Conservation (phyloP, 2,113 vertebrate species). For the Tichodroma muraria region DNA sequence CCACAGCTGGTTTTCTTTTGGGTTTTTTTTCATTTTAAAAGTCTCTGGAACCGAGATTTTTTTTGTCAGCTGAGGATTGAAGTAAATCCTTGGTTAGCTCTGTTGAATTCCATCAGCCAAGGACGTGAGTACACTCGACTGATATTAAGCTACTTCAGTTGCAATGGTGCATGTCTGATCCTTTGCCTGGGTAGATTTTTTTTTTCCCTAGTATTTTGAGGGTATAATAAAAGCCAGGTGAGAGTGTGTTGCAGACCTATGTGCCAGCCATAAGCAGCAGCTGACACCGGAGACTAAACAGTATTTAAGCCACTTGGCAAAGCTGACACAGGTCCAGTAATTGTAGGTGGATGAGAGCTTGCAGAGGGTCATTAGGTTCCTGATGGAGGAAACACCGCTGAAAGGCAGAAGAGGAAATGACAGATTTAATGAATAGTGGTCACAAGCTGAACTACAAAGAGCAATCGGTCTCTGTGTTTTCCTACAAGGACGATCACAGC, state of each 20-base stretch:
- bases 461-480: neutral
- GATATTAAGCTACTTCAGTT: neutral
- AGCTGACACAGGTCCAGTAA: neutral
- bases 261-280: neutral
- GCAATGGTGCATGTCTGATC: neutral
- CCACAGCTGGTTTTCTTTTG: neutral
- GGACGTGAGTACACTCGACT: neutral
- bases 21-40: neutral
- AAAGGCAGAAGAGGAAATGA: conserved; percentile 56
- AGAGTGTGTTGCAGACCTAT: neutral
- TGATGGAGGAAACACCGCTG: conserved; percentile 43
- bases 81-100: neutral
- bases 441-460: conserved; percentile 13
- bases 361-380: conserved; percentile 21
- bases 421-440: conserved; percentile 24
- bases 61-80: neutral
- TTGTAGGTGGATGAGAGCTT: conserved; percentile 10
- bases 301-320: conserved; percentile 21
- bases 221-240: neutral
- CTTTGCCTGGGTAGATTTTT: neutral
- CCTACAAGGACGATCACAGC: neutral
- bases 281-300: neutral
- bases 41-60: neutral
- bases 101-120: neutral
- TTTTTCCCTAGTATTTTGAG: neutral